These are phyloP conservation scores for Choristoneura rosaceana DNA, from an alignment of 2,888 invertebrate genomes.

Conservation along the genomic window DNA sequence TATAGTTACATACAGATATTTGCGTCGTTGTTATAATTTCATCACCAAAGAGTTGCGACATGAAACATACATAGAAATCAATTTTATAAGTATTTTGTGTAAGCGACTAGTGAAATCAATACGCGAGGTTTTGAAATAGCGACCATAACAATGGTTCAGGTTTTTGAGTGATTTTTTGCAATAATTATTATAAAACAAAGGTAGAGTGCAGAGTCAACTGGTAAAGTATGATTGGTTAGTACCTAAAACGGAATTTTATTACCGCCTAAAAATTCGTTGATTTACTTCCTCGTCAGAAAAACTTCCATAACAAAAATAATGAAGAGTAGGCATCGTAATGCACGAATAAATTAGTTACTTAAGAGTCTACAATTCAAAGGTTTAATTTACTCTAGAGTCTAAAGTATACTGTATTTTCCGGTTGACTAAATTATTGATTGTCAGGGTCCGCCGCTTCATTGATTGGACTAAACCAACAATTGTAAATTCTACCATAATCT, in stretches of 20 bases:
- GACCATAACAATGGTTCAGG: neutral
- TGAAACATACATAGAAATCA: neutral
- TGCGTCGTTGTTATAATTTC: conserved; percentile 3
- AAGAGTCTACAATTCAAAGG: neutral
- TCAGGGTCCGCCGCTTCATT: neutral
- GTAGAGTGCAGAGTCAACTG: too few relatives aligned
- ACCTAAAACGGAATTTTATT: too few relatives aligned
- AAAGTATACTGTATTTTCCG: neutral
- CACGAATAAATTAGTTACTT: neutral
- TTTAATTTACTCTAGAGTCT: neutral
- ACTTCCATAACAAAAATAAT: too few relatives aligned
- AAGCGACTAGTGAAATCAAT: neutral
- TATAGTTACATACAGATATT: neutral
- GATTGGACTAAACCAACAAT: neutral
- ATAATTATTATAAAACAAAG: too few relatives aligned
- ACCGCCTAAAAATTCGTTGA: too few relatives aligned
- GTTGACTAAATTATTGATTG: neutral
- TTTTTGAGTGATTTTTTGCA: too few relatives aligned
- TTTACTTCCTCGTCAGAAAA: too few relatives aligned
- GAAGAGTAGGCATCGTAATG: neutral
- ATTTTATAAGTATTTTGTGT: neutral
- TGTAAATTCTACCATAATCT: conserved; percentile 20
- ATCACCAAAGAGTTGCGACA: neutral
- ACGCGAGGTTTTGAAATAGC: neutral
- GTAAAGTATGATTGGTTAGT: too few relatives aligned